Evolutionary conservation across 2,797 vertebrate genomes (phyloP).

Genomic region (Percopsis omiscomaycus): DNA sequence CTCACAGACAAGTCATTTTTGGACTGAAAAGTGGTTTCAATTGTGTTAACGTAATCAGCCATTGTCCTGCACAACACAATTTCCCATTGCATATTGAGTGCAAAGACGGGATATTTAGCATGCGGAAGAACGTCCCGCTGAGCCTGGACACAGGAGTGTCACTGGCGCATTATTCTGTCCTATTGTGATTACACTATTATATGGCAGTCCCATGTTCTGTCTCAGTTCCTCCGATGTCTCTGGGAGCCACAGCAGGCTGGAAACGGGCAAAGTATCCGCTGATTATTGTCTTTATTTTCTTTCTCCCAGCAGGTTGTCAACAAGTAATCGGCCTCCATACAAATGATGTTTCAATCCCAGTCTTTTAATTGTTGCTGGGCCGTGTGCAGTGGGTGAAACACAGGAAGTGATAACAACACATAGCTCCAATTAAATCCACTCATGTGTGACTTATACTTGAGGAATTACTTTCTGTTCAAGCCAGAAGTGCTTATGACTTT

Average conservation of each 20-base stretch:
- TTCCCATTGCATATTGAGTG: conserved; percentile 42
- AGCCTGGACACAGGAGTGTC: conserved; percentile 47
- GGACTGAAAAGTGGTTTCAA: conserved; percentile 18
- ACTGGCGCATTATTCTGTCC: conserved; percentile 40
- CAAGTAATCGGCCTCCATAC: conserved; percentile 72
- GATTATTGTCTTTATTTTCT: conserved; percentile 64
- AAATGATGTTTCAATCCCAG: conserved; percentile 71
- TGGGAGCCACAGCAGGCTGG: conserved; percentile 42
- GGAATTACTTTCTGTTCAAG: conserved; percentile 72
- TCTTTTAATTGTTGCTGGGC: conserved; percentile 75
- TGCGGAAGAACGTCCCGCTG: conserved; percentile 30
- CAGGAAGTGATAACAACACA: conserved; percentile 74
- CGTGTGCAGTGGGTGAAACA: conserved; percentile 71
- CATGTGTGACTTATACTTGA: conserved; percentile 78
- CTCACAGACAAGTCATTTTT: conserved; percentile 27
- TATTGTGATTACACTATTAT: conserved; percentile 64
- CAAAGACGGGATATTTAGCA: conserved; percentile 51
- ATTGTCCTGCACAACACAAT: conserved; percentile 19
- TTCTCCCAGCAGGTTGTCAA: conserved; percentile 71
- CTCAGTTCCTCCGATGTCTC: conserved; percentile 44
- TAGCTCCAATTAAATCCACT: conserved; percentile 77
- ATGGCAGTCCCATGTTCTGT: conserved; percentile 49
- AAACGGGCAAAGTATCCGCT: conserved; percentile 48
- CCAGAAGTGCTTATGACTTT: conserved; percentile 59
- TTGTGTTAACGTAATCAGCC: conserved; percentile 19